phyloP scores from a whole-genome alignment of 1,140 invertebrate species.

The Elysia chlorotica region DNA sequence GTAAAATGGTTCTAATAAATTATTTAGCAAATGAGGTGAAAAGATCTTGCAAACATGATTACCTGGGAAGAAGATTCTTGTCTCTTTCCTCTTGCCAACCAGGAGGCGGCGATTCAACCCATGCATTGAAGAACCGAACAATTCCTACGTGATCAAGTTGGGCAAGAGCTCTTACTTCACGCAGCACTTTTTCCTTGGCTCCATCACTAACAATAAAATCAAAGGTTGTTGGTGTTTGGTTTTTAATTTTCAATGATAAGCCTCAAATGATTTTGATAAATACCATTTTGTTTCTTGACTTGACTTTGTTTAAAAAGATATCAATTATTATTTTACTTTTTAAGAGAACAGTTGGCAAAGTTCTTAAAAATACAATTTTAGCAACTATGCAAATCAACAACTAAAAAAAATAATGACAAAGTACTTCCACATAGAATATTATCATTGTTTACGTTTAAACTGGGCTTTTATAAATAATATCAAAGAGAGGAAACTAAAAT shows the following conservation, averaged over 20 bases:
- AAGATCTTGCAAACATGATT: no score
- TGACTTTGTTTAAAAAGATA: no score
- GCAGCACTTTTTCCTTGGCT: constrained; percentile 82
- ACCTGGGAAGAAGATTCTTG: constrained; percentile 59
- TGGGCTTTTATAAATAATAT: no score
- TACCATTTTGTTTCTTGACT: neutral
- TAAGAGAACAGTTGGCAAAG: no score
- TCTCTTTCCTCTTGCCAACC: constrained; percentile 87
- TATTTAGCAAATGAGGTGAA: neutral
- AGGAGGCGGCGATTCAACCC: constrained; percentile 87
- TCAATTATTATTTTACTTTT: no score
- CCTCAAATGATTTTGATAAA: neutral
- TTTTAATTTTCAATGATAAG: neutral
- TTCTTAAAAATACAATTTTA: no score
- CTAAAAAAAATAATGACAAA: no score
- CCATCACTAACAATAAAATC: constrained; percentile 68
- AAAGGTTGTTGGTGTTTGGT: neutral
- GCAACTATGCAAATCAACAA: no score
- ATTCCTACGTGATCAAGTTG: constrained; percentile 94
- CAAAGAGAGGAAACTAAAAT: no score
- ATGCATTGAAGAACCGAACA: constrained; percentile 92
- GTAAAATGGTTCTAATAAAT: neutral
- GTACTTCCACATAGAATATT: no score
- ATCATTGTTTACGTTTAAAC: no score
- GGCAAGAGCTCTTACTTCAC: constrained; percentile 92